Conservation (phyloP, 2,113 vertebrate species). For the Dicrurus megarhynchus region DNA sequence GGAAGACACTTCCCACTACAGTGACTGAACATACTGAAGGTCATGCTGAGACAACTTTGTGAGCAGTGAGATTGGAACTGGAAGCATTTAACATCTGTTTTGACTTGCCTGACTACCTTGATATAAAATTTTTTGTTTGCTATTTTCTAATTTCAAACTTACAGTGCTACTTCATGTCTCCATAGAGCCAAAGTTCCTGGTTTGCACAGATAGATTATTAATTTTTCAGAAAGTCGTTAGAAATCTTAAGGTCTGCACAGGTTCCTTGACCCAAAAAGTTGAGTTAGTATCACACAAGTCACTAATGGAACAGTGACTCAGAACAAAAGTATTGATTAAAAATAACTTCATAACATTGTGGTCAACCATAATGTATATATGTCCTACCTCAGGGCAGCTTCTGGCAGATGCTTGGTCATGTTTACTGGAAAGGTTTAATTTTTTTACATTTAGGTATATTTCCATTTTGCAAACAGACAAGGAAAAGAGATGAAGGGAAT, state of each 20-base stretch:
- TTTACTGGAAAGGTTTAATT: neutral
- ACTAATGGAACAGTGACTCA: neutral
- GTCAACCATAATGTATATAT: neutral
- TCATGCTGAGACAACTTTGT: neutral
- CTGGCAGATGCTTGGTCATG: neutral
- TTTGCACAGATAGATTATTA: neutral
- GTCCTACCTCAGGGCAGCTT: neutral
- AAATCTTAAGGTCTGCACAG: neutral
- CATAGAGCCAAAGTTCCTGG: neutral
- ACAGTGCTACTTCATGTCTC: neutral
- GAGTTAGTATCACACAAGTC: neutral
- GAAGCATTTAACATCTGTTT: neutral
- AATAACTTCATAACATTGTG: neutral
- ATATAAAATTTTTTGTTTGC: neutral
- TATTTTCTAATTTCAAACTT: neutral
- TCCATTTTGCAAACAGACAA: neutral
- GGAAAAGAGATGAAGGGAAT: neutral
- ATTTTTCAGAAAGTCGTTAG: neutral
- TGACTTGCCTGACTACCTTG: neutral
- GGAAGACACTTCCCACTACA: neutral
- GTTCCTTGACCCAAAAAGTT: neutral
- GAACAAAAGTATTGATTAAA: neutral
- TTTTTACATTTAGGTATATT: neutral
- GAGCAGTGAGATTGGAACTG: neutral
- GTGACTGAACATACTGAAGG: neutral